Percentiles rank a stretch among this genome's conserved stretches.
These are phyloP conservation scores for Drosophila aldrichi DNA, from an alignment of 2,888 invertebrate species.

Conservation along the genomic window DNA sequence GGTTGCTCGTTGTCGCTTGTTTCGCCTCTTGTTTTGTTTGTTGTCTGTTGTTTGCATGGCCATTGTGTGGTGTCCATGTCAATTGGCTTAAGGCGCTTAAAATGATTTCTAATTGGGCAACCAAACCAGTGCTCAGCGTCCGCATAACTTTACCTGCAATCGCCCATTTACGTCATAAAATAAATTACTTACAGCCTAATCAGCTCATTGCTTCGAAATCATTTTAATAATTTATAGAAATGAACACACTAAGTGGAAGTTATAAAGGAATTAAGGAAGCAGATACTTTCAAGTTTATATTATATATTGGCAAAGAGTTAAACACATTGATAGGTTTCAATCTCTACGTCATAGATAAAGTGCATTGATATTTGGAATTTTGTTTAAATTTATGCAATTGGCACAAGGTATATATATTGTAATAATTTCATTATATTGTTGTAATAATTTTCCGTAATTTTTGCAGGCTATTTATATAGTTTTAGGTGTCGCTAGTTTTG, in stretches of 20 bases:
- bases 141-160: conserved; percentile 9
- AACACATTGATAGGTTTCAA: neutral
- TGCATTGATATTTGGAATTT: too few relatives aligned
- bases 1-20: conserved; percentile 52
- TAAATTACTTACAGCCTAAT: conserved; percentile 1
- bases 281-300: neutral
- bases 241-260: neutral
- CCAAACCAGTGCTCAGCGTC: conserved; percentile 21
- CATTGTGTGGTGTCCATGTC: conserved; percentile 60
- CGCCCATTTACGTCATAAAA: neutral
- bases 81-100: conserved; percentile 74
- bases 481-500: too few relatives aligned
- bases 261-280: neutral
- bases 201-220: neutral
- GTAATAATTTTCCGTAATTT: too few relatives aligned
- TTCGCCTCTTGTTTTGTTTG: conserved; percentile 24
- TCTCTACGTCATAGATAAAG: neutral
- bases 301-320: neutral
- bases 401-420: too few relatives aligned
- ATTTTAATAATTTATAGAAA: neutral
- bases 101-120: conserved; percentile 83
- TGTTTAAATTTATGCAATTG: too few relatives aligned
- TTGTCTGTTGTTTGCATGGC: conserved; percentile 22
- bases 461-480: too few relatives aligned
- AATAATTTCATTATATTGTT: too few relatives aligned